Evolutionary conservation across 2,113 vertebrate species (phyloP), one percentile per base, ranked within the genome.

Genomic region (Phaetusa simplex): DNA sequence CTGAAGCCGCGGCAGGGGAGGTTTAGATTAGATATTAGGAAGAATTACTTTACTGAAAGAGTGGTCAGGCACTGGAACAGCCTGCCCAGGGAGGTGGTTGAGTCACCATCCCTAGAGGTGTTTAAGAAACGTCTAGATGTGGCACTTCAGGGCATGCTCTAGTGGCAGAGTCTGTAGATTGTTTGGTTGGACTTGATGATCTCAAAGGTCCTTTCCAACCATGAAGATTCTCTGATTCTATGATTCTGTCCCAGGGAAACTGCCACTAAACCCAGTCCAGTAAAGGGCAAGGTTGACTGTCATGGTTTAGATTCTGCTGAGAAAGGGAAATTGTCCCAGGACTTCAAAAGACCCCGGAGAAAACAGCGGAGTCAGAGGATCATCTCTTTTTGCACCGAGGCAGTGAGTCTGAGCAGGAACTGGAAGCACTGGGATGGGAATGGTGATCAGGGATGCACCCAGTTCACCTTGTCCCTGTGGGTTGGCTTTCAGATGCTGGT

Each of bases 371-470:
- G 18, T 9, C 10, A 43, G 36, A 27, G 6, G 14, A 43, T 38
- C n/a, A 45, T 45, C 16, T 5, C 2, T 18, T 84, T 64, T 73
- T 61, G n/a, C 19, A 55, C 10, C 38, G 56, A 71, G 13, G 24
- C 40, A 82, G 24, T 80, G 53, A 64, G n/a, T 49, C 38, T 84
- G n/a, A 80, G 27, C 18, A 49, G 19, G 21, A 9, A 50, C 17
- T 20, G 14, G 19, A 8, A 58, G 11, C 4, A 1, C 19, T 61
- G 50, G 4, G 15, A n/a, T 14, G 18, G 14, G 43, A 78, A 6
- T 1, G 3, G 3, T 27, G 22, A 20, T 45, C n/a, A 36, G 9
- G 12, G 16, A 11, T 55, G 43, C 5, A 59, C 6, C 2, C 29
- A 22, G 16, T 47, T 89, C 17, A 29, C 5, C 5, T 83, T 9